Base-by-base conservation (phyloP, 2,113 vertebrate species). In the Clarias magur region DNA sequence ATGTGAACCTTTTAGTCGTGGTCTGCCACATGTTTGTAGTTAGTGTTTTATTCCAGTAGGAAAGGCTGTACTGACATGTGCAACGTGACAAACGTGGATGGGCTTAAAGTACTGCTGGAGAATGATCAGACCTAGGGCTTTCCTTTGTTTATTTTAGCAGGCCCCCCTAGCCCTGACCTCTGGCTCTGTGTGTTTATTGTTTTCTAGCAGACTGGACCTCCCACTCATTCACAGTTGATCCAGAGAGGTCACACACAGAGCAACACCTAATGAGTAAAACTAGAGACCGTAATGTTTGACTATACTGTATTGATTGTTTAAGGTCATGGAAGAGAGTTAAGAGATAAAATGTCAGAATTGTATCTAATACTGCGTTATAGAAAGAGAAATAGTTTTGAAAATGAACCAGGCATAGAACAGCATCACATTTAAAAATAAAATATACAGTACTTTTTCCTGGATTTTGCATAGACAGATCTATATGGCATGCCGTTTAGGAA, bases 121-220 rank as follows among this genome's bases (percentile, higher is more conserved):
- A 27, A 30, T 86, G 87, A 86, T 90, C 59, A 82, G 80, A 67
- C 27, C 34, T 83, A 80, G 70, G 81, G 53, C 76, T 87, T 83
- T 90, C 75, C 88, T 87, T 86, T 90, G 89, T 91, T 89, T 89
- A 90, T 90, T 73, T 88, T 81, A 84, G 63, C 9, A 53, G 38
- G 63, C 84, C 78, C 83, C 63, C 63, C 8, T 53, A 67, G 9
- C 53, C 67, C 81, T 89, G 84, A 89, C 88, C 86, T 87, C 76
- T 81, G 78, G 68, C 68, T 86, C 80, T 86, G 19, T 70, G 82
- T 82, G 70, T 82, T 81, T 72, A 56, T 34, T 27, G 34, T 90
- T 86, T 75, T 53, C 84, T 80, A 80, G 68, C 84, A 84, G 56
- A 57, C n/a, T 75, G 81, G 85, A 90, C 86, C 86, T 86, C 86